Evolutionary conservation across 2,113 vertebrate genomes (phyloP), one percentile per base, ranked within the genome.

Genomic region (Erpornis zantholeuca): DNA sequence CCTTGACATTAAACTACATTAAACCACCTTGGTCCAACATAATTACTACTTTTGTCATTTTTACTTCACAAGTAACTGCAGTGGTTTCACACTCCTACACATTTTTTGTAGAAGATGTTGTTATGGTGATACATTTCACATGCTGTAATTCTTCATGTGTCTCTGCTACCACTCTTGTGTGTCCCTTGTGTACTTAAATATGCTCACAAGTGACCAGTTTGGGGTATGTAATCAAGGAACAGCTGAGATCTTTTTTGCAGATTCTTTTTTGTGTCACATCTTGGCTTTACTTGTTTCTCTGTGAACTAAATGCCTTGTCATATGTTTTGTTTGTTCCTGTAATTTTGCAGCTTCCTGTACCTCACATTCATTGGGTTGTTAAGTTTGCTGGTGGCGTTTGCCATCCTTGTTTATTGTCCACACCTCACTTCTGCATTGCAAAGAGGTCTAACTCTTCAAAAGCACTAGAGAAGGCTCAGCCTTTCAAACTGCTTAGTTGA

Each of bases 101-200:
- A 3, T 54, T 79, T 79, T 92, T 66, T 89, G 66, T 76, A 65
- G 57, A 89, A 82, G 44, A 6, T 86, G 69, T 88, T 93, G 80
- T 95, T 94, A 92, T 76, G 81, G 86, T 59, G 77, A 95, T 89
- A 33, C 25, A 65, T 87, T 94, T 92, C 77, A 80, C 33, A 52
- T 10, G 10, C 38, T 60, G 21, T 29, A 28, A 68, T 81, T 84
- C 90, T 64, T 49, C 4, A 0, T 63, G 22, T 40, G 33, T 20
- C 36, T 86, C 35, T 70, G 7, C 28, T 78, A 50, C 13, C 20
- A 52, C 27, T 25, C 60, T 22, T 25, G 45, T 49, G 14, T 35
- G 28, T 71, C 33, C 35, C 24, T 53, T 42, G 10, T 38, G 4
- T 22, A 60, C 44, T 56, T 81, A 57, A 61, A 50, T 45, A 47